Evolutionary conservation across 2,113 vertebrate species (phyloP).

Genomic region (Erythrocercus mccallii): DNA sequence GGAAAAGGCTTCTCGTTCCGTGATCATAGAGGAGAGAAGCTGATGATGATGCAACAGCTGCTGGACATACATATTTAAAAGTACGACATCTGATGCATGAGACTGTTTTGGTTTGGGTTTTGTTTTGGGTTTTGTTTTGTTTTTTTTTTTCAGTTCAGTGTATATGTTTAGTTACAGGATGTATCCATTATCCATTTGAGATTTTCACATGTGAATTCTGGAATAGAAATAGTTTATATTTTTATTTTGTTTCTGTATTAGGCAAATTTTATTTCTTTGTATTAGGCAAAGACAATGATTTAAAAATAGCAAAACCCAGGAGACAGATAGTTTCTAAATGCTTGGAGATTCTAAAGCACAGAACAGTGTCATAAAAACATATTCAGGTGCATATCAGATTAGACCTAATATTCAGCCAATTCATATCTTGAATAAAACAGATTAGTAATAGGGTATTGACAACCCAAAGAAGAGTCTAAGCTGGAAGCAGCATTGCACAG

Average conservation of each 20-base stretch:
- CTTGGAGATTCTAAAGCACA: neutral
- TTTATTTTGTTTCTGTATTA: neutral
- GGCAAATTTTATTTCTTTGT: too few species aligned
- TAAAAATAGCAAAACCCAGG: neutral
- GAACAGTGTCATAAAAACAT: neutral
- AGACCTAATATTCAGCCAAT: neutral
- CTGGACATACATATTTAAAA: neutral
- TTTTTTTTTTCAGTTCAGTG: fast-evolving
- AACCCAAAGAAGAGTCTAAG: neutral
- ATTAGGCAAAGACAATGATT: neutral
- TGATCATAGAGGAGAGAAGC: neutral
- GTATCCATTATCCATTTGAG: neutral
- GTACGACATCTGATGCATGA: neutral
- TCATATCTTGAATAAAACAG: neutral
- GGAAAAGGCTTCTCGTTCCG: neutral
- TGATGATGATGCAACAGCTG: neutral
- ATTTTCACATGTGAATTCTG: neutral
- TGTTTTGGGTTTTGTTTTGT: neutral
- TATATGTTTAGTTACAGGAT: neutral
- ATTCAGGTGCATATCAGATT: neutral
- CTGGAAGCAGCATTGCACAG: neutral
- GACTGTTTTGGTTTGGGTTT: neutral
- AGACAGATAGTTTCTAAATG: neutral
- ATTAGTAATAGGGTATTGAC: neutral
- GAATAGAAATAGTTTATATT: neutral